Base-by-base conservation (phyloP, 2,888 invertebrate species). In the Tethea ocularis region DNA sequence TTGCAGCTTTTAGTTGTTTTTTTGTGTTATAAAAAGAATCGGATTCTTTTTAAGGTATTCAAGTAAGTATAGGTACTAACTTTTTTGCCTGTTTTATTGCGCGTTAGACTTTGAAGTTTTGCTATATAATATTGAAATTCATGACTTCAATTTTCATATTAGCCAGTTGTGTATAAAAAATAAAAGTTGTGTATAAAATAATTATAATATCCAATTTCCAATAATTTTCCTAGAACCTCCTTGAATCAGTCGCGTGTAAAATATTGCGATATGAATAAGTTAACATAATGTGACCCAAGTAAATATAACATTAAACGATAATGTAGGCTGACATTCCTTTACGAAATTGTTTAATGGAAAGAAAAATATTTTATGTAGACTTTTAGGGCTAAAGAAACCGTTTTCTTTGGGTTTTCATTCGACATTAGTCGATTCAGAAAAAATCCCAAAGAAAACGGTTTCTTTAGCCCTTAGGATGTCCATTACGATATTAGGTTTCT, bases 361-460 rank as follows among this genome's bases (percentile, higher is more conserved):
- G 46, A 46, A 46, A 46, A 46, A 20, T 46, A 46, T 46, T 46
- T 20, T 20, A 46, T n/a, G 46, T 46, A 10, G 5, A 46, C 46
- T 46, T n/a, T 41, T 15, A 38, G 7, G 20, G 20, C 46, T 46
- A n/a, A 46, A 46, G 46, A 46, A 46, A 46, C 46, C 2, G 46
- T 20, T 46, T 20, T 10, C 8, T 20, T 3, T 1, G n/a, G n/a
- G 6, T n/a, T 20, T 46, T 46, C 51, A 53, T 60, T 64, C 58
- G 57, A 51, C 62, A 60, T 67, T 66, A 66, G 60, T 66, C 60
- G 52, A 60, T 20, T 10, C 61, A 53, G n/a, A n/a, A 58, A 61
- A 62, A 33, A 29, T 62, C 65, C 59, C 61, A 53, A 51, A 58
- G 61, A 10, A 20, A 46, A 20, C 46, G 2, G 46, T 46, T 46